Evolutionary conservation across 2,888 invertebrate species (phyloP).

Genomic region (Caenorhabditis virilis): DNA sequence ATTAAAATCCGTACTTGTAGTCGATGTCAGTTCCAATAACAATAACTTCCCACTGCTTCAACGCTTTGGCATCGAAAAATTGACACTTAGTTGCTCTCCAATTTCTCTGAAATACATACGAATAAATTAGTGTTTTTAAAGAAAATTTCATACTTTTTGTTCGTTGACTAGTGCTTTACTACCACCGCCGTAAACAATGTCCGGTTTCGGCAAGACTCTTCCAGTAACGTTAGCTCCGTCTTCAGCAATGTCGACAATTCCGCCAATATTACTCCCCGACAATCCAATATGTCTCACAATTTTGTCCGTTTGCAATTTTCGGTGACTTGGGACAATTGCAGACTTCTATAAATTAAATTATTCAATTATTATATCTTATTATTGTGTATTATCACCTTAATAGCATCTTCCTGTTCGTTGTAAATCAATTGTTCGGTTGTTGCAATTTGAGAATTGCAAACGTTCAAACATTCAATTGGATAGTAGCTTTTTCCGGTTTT

Average conservation of each 20-base stretch:
- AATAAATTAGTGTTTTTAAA: too few species aligned
- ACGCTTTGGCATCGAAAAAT: background rate
- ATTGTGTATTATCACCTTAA: too few species aligned
- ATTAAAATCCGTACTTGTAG: background rate
- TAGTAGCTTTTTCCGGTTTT: conserved; percentile 2
- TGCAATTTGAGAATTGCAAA: conserved; percentile 6
- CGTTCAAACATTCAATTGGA: conserved; percentile 5
- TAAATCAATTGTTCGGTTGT: conserved; percentile 11
- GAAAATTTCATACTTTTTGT: too few species aligned
- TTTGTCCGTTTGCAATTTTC: background rate
- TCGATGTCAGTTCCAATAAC: background rate
- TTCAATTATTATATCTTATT: too few species aligned
- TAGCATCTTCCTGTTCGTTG: conserved; percentile 5
- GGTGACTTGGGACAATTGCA: background rate
- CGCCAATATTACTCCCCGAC: background rate
- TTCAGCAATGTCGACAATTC: background rate
- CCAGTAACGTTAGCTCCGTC: background rate
- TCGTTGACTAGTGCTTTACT: too few species aligned
- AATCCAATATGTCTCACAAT: background rate
- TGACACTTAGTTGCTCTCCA: background rate
- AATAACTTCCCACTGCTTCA: background rate
- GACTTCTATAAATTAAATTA: too few species aligned
- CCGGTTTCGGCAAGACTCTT: background rate
- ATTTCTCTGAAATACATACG: background rate
- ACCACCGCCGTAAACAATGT: background rate